These are phyloP conservation scores for Ovibos moschatus DNA, from an alignment of 2,113 vertebrate genomes.

Conservation along the genomic window DNA sequence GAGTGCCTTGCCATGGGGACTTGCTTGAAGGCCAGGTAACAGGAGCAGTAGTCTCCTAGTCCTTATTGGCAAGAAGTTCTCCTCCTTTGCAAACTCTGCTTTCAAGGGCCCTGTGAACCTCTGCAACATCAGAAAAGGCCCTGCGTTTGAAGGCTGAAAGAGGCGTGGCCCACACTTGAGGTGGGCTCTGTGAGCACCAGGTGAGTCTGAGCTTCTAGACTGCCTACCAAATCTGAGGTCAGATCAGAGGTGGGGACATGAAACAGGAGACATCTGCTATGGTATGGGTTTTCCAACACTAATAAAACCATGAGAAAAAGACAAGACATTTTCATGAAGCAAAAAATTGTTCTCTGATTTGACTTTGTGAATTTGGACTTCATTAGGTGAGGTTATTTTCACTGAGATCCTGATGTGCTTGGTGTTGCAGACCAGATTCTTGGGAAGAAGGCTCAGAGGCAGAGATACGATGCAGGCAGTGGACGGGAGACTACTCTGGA, in stretches of 20 bases:
- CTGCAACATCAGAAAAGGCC: neutral
- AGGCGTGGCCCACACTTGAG: neutral
- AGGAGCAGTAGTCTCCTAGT: neutral
- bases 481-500: rapidly evolving
- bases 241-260: neutral
- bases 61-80: neutral
- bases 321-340: neutral
- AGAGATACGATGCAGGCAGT: neutral
- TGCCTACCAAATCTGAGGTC: neutral
- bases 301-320: neutral
- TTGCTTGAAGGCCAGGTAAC: neutral
- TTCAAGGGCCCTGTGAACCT: neutral
- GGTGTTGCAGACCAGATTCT: neutral
- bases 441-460: neutral
- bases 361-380: neutral
- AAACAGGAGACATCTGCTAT: neutral
- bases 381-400: neutral
- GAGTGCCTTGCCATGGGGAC: neutral
- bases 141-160: neutral
- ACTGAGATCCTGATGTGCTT: neutral
- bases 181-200: neutral
- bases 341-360: neutral
- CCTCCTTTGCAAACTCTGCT: neutral
- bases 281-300: neutral
- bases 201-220: neutral